Percentiles rank a stretch among this genome's conserved stretches.
phyloP scores from a whole-genome alignment of 2,113 vertebrate species.

The Myocastor coypus region DNA sequence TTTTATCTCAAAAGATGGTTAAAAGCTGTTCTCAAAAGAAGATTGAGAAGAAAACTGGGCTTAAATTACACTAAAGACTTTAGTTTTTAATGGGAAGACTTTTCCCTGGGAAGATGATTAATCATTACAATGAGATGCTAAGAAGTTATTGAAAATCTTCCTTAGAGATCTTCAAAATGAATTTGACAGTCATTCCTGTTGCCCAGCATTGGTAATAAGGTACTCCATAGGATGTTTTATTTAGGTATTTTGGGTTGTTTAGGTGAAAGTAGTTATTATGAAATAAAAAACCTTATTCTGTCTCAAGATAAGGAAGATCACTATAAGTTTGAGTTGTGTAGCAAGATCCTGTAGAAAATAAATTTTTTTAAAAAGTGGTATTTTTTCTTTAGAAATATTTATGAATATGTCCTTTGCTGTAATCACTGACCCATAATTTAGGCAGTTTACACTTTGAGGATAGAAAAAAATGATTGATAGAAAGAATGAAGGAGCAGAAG shows the following conservation, averaged over 20 bases:
- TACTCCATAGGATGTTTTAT: background rate
- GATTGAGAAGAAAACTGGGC: background rate
- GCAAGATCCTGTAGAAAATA: too few relatives aligned
- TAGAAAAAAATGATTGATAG: conserved; percentile 12
- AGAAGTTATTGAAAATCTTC: background rate
- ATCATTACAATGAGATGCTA: background rate
- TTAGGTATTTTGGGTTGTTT: background rate
- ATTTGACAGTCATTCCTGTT: background rate
- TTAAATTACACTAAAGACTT: background rate
- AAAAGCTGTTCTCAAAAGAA: background rate
- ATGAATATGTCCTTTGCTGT: background rate
- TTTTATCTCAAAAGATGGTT: background rate
- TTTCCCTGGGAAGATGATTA: background rate
- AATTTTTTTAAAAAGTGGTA: background rate
- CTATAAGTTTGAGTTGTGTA: too few relatives aligned
- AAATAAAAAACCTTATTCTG: background rate
- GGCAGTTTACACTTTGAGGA: background rate
- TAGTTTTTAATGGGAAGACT: conserved; percentile 34
- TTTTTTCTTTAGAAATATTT: background rate
- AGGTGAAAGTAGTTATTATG: background rate
- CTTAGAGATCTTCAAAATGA: background rate
- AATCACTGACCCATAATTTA: background rate
- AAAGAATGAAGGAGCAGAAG: background rate
- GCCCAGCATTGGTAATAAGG: background rate
- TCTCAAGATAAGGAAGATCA: background rate